Evolutionary conservation across 2,797 vertebrate species (phyloP).

Genomic region (Phrynocephalus vlangalii): DNA sequence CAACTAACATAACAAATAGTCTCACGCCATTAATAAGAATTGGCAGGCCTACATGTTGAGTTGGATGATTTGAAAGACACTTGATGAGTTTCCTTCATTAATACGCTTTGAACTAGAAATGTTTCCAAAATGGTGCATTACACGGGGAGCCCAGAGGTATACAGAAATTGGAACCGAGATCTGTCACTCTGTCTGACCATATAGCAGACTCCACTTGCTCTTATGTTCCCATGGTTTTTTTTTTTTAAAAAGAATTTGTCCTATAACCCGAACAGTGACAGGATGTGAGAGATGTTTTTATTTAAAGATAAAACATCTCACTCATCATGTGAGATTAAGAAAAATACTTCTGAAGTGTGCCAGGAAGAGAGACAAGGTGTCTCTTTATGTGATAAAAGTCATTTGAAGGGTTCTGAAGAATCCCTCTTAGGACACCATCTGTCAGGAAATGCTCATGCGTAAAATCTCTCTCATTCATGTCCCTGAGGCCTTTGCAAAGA

Average conservation of each 20-base stretch:
- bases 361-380: not conserved
- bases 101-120: not conserved
- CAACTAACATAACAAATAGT: too few species aligned
- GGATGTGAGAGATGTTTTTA: conserved; percentile 11
- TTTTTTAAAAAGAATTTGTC: not conserved
- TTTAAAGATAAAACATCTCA: conserved; percentile 16
- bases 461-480: not conserved
- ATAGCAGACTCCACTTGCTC: not conserved
- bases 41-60: not conserved
- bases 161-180: not conserved
- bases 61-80: not conserved
- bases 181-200: not conserved
- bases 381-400: conserved; percentile 26
- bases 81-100: not conserved
- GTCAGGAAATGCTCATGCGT: not conserved
- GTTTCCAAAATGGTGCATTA: not conserved
- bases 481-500: too few species aligned
- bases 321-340: conserved; percentile 9
- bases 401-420: conserved; percentile 18
- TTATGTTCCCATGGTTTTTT: not conserved
- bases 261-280: not conserved
- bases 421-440: not conserved
- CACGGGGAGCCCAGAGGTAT: not conserved
- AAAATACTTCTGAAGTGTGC: conserved; percentile 25
- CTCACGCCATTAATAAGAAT: not conserved